A percentile compares a stretch with the other conserved stretches of the same genome.
Conservation (phyloP, 2,113 vertebrate genomes). For the Calonectris borealis region DNA sequence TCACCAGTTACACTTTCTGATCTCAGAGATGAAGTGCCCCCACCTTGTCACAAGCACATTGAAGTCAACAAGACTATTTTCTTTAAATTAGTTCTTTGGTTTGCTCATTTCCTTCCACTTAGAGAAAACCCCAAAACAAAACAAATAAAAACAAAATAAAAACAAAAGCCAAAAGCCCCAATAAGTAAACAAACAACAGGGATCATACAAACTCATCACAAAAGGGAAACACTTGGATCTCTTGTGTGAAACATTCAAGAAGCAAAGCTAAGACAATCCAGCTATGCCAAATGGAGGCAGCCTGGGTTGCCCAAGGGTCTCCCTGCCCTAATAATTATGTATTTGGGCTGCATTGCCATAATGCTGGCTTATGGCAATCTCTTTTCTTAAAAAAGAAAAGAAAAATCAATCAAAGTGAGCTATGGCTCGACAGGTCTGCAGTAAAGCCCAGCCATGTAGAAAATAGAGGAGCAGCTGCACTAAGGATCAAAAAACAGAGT, state of each 20-base stretch:
- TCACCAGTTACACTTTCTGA: not conserved
- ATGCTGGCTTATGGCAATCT: conserved; percentile 43
- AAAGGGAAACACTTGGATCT: not conserved
- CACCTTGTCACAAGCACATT: not conserved
- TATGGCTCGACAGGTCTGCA: conserved; percentile 80
- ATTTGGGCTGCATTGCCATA: conserved; percentile 42
- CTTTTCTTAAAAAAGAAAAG: conserved; percentile 33
- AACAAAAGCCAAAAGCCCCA: not conserved
- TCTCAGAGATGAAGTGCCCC: not conserved
- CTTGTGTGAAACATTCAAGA: not conserved
- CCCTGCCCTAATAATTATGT: not conserved
- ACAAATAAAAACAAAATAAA: not conserved
- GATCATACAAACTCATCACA: not conserved
- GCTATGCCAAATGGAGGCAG: not conserved
- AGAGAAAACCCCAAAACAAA: not conserved
- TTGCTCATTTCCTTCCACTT: not conserved
- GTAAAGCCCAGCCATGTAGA: conserved; percentile 88
- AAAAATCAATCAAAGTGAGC: conserved; percentile 84
- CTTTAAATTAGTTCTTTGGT: not conserved
- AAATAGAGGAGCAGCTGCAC: conserved; percentile 83
- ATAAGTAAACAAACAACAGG: not conserved
- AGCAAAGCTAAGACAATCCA: not conserved
- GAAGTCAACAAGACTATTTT: not conserved
- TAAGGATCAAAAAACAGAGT: conserved; percentile 69
- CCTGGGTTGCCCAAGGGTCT: not conserved